A percentile compares a stretch with the other conserved stretches of the same genome.
Evolutionary conservation across 2,797 vertebrate species (phyloP).

Genomic region (Acomys russatus): DNA sequence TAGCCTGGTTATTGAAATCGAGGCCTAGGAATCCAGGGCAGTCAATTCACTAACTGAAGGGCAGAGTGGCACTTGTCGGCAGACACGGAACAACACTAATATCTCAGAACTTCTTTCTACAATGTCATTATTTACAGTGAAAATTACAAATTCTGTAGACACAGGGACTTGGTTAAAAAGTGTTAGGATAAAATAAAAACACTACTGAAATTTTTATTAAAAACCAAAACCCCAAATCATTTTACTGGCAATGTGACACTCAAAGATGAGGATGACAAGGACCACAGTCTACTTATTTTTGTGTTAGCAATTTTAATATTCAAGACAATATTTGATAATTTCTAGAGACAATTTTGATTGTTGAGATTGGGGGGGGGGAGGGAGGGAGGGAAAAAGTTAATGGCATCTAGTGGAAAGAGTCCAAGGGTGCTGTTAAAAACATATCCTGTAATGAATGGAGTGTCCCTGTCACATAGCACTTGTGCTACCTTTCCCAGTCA

Average conservation of each 20-base stretch:
- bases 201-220: conserved; percentile 40
- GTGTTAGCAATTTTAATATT: background rate
- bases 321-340: background rate
- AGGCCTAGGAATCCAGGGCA: background rate
- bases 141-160: conserved; percentile 44
- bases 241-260: background rate
- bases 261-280: background rate
- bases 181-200: conserved; percentile 20
- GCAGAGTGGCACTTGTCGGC: background rate
- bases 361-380: background rate
- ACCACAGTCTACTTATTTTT: background rate
- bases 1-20: conserved; percentile 39
- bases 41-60: conserved; percentile 33
- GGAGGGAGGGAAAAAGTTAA: background rate
- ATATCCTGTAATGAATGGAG: background rate
- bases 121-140: conserved; percentile 43
- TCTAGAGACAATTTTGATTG: conserved; percentile 5
- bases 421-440: background rate
- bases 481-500: background rate
- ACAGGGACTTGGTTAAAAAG: background rate
- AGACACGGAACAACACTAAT: background rate
- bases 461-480: rapidly evolving
- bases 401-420: background rate
- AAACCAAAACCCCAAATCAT: background rate
- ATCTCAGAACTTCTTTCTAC: background rate